Conservation (phyloP, 2,888 invertebrate species). For the Amiota communis region DNA sequence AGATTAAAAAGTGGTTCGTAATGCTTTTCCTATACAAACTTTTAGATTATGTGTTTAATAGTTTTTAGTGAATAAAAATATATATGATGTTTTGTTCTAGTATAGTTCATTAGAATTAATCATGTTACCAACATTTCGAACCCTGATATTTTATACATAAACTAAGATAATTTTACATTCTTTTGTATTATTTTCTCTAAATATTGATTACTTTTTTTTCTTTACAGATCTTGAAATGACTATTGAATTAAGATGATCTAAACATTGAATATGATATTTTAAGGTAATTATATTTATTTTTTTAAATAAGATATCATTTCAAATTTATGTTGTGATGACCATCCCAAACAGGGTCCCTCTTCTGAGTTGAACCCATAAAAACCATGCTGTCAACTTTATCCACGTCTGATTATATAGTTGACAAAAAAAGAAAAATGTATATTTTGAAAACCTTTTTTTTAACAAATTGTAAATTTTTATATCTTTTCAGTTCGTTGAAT, state of each 20-base stretch:
- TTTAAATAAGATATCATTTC: not conserved
- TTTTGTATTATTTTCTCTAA: not conserved
- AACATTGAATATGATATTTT: not conserved
- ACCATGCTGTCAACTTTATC: slow-evolving; percentile 41
- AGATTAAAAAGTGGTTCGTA: no score
- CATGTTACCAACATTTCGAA: slow-evolving; percentile 58
- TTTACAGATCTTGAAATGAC: not conserved
- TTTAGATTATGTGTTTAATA: no score
- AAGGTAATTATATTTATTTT: no score
- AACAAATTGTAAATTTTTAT: no score
- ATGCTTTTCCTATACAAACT: no score
- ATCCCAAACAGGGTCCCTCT: slow-evolving; percentile 50
- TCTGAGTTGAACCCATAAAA: slow-evolving; percentile 50
- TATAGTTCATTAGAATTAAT: slow-evolving; percentile 64
- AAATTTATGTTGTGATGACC: slow-evolving; percentile 48
- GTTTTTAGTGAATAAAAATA: not conserved
- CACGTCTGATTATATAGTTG: slow-evolving; percentile 28
- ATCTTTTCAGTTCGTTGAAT: no score
- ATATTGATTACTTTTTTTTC: not conserved
- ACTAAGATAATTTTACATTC: not conserved
- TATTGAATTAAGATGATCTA: not conserved
- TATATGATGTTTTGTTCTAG: slow-evolving; percentile 58
- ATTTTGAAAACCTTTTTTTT: no score
- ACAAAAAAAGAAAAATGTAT: no score
- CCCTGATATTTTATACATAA: slow-evolving; percentile 43